Base-by-base conservation (phyloP, 2,113 vertebrate species). In the Acanthisitta chloris region DNA sequence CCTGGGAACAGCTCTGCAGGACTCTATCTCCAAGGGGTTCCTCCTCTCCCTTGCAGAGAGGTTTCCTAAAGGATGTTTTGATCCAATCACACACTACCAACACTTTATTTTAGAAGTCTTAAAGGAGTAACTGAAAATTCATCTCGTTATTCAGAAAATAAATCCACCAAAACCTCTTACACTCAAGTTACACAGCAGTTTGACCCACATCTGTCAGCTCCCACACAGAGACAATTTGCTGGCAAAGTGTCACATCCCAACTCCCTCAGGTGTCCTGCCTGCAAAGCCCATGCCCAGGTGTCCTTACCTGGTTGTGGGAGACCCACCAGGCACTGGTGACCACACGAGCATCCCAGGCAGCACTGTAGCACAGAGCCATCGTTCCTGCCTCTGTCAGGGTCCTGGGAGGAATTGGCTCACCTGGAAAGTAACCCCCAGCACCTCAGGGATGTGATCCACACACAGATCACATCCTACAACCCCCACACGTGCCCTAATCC, bases 281-380 rank as follows among this genome's bases (percentile, higher is more conserved):
- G 73, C 36, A 38, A 5, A 64, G 58, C 66, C 59, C 19, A 10
- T 0, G 4, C 46, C 40, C 12, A 1, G 59, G 66, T 3, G 34
- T 64, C 49, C 93, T 98, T 78, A 99, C 99, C 99, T 99, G 99
- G 96, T 99, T 98, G 97, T 99, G 99, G 96, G 99, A 98, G 94
- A 99, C 99, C 99, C 99, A 99, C 99, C 99, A 99, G 52, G 99
- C 99, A 8, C 99, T 99, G 90, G 99, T 99, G 97, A 99, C 98
- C 20, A 99, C 98, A 4, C 99, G 99, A 20, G 99, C 99, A 2
- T 99, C 99, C 99, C 99, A 99, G 62, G 99, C 99, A 15, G 99
- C 99, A 14, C 99, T 99, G 97, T 99, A 99, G 88, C 99, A 99
- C 94, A 99, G 98, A 19, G 99, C 97, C 99, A 99, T 99, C 0